Evolutionary conservation across 2,797 vertebrate species (phyloP).

Genomic region (Chaetodon trifasciatus): DNA sequence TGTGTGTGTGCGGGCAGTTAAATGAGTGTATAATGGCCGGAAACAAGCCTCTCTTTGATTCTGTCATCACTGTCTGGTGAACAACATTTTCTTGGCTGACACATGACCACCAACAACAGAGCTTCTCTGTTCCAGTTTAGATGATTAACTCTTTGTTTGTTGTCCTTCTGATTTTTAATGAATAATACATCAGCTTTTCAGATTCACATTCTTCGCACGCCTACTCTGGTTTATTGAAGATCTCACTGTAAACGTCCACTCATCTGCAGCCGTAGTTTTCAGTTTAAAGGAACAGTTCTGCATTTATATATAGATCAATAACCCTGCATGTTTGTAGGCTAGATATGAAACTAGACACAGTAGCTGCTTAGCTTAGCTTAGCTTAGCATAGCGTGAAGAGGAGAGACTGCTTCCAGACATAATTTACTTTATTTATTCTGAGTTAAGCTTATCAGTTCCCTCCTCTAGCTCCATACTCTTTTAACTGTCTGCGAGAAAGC

Average conservation of each 20-base stretch:
- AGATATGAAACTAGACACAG: background rate
- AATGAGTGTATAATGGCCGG: conserved; percentile 23
- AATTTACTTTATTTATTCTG: too few relatives aligned
- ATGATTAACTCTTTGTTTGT: conserved; percentile 50
- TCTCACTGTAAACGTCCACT: background rate
- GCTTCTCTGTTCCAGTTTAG: conserved; percentile 45
- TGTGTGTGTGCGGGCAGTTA: background rate
- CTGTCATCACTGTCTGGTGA: conserved; percentile 38
- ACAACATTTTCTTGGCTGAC: conserved; percentile 50
- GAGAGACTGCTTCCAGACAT: too few relatives aligned
- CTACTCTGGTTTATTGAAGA: background rate
- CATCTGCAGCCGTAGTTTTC: background rate
- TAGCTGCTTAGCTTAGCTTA: too few relatives aligned
- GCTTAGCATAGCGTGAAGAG: too few relatives aligned
- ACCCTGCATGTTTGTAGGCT: background rate
- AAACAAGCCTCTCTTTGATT: conserved; percentile 55
- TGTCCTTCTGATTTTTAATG: conserved; percentile 14
- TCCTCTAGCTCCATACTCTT: background rate
- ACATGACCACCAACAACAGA: conserved; percentile 33
- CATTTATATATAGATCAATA: background rate
- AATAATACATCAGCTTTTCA: conserved; percentile 49
- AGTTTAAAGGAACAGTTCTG: background rate
- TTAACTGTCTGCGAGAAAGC: background rate
- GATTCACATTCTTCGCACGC: background rate
- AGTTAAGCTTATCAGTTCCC: background rate